phyloP scores from a whole-genome alignment of 2,113 vertebrate genomes.

The Grus americana region DNA sequence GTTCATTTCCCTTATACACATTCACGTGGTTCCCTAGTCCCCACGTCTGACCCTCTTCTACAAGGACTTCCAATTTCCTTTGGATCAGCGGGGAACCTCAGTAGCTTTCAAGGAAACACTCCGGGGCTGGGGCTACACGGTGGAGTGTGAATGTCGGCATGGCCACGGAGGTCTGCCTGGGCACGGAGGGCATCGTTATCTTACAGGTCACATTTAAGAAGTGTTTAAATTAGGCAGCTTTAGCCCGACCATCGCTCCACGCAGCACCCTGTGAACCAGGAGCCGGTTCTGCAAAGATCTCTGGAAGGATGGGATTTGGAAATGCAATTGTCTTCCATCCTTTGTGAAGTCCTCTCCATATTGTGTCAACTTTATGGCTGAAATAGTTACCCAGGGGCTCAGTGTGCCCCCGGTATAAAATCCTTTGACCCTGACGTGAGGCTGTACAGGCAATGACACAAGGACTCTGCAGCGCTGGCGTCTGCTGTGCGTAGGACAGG shows the following conservation, averaged over 20 bases:
- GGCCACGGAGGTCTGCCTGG: neutral
- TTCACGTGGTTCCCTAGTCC: neutral
- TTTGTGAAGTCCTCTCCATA: neutral
- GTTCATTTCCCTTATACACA: neutral
- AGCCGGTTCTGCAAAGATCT: neutral
- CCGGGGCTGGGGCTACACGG: neutral
- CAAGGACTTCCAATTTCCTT: neutral
- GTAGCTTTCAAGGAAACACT: neutral
- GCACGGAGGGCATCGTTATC: neutral
- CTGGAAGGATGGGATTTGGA: neutral
- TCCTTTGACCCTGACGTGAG: too few species aligned
- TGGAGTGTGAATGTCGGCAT: accelerated
- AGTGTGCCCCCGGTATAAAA: neutral
- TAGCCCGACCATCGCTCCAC: neutral
- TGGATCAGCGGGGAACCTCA: neutral
- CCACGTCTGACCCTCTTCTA: neutral
- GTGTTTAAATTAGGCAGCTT: neutral
- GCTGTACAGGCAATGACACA: accelerated
- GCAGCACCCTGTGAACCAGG: neutral
- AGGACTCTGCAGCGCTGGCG: neutral
- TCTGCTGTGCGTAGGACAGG: neutral
- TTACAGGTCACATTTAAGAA: neutral
- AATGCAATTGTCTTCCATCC: neutral
- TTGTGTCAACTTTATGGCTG: neutral
- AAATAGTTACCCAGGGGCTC: neutral